Conservation (phyloP, 2,888 invertebrate genomes). For the Ptychoptera contaminata region DNA sequence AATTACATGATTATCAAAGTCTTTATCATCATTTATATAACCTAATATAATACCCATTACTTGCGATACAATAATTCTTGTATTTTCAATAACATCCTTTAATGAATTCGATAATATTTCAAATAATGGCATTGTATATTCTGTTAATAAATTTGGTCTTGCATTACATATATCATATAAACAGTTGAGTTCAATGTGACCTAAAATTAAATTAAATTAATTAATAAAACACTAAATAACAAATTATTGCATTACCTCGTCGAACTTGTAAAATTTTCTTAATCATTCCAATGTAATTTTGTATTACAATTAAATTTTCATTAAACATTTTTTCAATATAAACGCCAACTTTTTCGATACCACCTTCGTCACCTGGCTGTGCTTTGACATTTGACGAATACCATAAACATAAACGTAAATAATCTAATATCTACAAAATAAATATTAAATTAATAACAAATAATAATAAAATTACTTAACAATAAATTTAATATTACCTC, state of each 20-base stretch:
- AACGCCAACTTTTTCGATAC: conserved; percentile 46
- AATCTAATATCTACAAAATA: conserved; percentile 37
- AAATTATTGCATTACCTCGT: conserved; percentile 35
- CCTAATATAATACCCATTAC: conserved; percentile 59
- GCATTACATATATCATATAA: conserved; percentile 75
- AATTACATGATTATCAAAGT: conserved; percentile 37
- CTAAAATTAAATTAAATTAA: too few species aligned
- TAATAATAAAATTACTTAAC: not conserved
- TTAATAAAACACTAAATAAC: not conserved
- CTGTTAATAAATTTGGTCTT: conserved; percentile 50
- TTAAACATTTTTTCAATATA: conserved; percentile 32
- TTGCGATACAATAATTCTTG: conserved; percentile 55
- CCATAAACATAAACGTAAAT: conserved; percentile 65
- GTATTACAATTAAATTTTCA: conserved; percentile 39
- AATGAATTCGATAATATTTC: conserved; percentile 32
- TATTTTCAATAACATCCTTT: conserved; percentile 57
- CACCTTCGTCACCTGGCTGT: conserved; percentile 36
- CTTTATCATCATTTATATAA: conserved; percentile 33
- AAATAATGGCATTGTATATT: conserved; percentile 38
- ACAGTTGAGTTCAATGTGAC: conserved; percentile 41
- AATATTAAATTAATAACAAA: conserved; percentile 6
- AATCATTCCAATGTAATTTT: conserved; percentile 51
- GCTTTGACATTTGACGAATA: conserved; percentile 42
- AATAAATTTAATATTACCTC: conserved; percentile 42
- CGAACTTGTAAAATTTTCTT: conserved; percentile 46